These are phyloP conservation scores for Felis chaus DNA, from an alignment of 2,113 vertebrate species.

Conservation along the genomic window DNA sequence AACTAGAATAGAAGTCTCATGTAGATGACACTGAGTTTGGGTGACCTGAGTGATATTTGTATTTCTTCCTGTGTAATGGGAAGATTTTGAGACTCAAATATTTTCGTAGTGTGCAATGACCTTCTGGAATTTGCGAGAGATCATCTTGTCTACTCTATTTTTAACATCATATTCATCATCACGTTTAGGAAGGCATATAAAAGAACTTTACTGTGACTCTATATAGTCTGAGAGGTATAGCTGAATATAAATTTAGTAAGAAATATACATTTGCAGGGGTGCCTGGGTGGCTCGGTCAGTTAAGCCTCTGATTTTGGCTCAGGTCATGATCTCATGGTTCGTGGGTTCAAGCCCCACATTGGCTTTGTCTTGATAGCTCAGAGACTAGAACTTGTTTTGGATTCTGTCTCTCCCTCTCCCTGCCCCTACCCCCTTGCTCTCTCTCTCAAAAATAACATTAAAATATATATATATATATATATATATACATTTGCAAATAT, in stretches of 20 bases:
- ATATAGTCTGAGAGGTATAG: not conserved
- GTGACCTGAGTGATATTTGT: not conserved
- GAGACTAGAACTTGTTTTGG: no score
- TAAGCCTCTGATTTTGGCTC: no score
- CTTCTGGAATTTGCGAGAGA: not conserved
- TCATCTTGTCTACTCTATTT: not conserved
- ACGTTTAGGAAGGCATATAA: not conserved
- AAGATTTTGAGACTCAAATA: not conserved
- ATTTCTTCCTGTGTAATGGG: not conserved
- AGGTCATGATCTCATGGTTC: no score
- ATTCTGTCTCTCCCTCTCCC: no score
- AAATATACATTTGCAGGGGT: not conserved
- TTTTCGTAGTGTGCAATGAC: not conserved
- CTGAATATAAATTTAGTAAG: not conserved
- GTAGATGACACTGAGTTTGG: not conserved
- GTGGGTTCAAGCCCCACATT: no score
- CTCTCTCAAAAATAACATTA: no score
- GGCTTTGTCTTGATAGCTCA: no score
- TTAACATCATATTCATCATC: not conserved
- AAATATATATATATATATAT: no score
- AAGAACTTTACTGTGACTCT: not conserved
- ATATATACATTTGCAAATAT: not conserved
- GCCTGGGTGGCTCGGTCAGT: no score
- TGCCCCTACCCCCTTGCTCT: no score
- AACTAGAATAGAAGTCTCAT: not conserved